Conservation (phyloP, 2,113 vertebrate species). For the Chaetodon trifascialis region DNA sequence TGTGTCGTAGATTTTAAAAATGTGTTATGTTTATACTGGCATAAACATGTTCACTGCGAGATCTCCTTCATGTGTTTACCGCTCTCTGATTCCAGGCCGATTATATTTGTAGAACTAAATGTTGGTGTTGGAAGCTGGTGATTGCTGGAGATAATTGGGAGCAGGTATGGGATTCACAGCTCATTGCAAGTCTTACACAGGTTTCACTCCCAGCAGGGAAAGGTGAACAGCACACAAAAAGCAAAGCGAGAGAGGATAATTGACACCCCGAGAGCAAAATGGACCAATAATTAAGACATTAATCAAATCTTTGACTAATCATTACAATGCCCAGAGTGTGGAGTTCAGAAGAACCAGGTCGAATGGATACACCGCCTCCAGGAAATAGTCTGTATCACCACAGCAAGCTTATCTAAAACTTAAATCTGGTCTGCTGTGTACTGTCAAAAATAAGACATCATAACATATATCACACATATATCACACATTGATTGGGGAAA, state of each 20-base stretch:
- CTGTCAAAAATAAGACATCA: constrained; percentile 45
- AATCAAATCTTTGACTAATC: constrained; percentile 70
- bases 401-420: constrained; percentile 23
- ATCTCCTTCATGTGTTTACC: constrained; percentile 26
- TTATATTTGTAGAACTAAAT: constrained; percentile 31
- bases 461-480: constrained; percentile 30
- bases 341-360: constrained; percentile 41
- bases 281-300: constrained; percentile 74
- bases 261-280: constrained; percentile 58
- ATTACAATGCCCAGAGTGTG: constrained; percentile 52
- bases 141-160: constrained; percentile 68
- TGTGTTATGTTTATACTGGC: neutral
- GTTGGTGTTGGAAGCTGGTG: constrained; percentile 37
- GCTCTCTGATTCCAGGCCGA: neutral
- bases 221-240: constrained; percentile 61
- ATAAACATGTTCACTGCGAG: constrained; percentile 13
- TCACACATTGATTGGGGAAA: constrained; percentile 28
- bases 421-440: constrained; percentile 35
- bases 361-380: constrained; percentile 26
- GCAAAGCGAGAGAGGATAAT: constrained; percentile 59
- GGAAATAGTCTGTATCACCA: constrained; percentile 26
- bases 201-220: constrained; percentile 67
- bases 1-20: neutral
- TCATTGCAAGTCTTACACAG: constrained; percentile 66
- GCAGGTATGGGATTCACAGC: constrained; percentile 72